phyloP scores from a whole-genome alignment of 2,888 invertebrate species.

The Apodemia zela region DNA sequence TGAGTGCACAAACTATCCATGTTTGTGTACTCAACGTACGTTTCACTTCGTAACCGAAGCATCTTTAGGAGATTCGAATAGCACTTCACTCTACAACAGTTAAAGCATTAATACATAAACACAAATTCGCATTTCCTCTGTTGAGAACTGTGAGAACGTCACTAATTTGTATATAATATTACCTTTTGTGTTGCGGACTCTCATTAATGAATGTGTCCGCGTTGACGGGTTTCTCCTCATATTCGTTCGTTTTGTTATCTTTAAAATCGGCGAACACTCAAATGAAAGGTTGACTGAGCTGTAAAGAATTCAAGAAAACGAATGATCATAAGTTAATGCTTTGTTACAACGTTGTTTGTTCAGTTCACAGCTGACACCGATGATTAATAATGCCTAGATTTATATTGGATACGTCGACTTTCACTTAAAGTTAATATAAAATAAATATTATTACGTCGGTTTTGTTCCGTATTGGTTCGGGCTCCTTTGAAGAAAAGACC shows the following conservation, averaged over 20 bases:
- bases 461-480: too few relatives aligned
- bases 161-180: slow-evolving; percentile 37
- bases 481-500: too few relatives aligned
- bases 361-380: slow-evolving; percentile 5
- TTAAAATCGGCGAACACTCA: slow-evolving; percentile 27
- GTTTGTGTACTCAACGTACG: too few relatives aligned
- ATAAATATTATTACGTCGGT: too few relatives aligned
- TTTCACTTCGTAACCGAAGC: too few relatives aligned
- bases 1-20: too few relatives aligned
- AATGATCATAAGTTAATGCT: slow-evolving; percentile 15
- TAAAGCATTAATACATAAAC: background rate
- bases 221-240: slow-evolving; percentile 40
- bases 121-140: background rate
- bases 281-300: slow-evolving; percentile 23
- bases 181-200: slow-evolving; percentile 53
- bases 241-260: slow-evolving; percentile 36
- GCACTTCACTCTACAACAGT: background rate
- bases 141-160: slow-evolving; percentile 8
- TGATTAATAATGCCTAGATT: slow-evolving; percentile 9
- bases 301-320: slow-evolving; percentile 17
- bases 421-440: slow-evolving; percentile 6
- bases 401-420: slow-evolving; percentile 1
- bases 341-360: slow-evolving; percentile 15
- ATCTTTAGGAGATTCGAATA: too few relatives aligned
- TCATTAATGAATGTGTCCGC: slow-evolving; percentile 49